These are phyloP conservation scores for Myiozetetes cayanensis DNA, from an alignment of 2,113 vertebrate species.

Conservation along the genomic window DNA sequence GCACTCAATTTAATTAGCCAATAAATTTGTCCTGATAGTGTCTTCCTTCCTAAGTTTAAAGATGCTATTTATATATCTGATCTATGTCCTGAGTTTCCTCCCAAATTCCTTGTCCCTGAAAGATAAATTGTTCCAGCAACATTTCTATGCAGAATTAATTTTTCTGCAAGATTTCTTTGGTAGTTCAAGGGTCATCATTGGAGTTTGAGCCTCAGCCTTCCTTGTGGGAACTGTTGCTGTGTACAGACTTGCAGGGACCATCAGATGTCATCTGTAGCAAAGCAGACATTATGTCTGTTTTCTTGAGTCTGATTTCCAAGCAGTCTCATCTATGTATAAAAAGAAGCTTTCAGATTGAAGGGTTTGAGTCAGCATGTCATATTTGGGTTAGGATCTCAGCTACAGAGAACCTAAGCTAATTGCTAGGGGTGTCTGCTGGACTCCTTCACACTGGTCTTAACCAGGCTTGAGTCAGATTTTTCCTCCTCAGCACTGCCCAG, in stretches of 20 bases:
- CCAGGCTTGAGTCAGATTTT: not conserved
- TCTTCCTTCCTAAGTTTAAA: not conserved
- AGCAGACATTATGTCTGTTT: not conserved
- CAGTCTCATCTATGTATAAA: not conserved
- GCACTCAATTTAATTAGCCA: slow-evolving; percentile 23
- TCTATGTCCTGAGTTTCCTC: not conserved
- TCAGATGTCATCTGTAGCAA: not conserved
- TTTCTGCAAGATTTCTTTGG: not conserved
- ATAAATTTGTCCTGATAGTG: not conserved
- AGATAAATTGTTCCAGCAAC: not conserved
- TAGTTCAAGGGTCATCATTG: not conserved
- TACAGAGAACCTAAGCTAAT: not conserved
- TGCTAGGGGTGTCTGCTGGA: not conserved
- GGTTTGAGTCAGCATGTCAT: not conserved
- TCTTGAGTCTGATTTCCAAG: not conserved
- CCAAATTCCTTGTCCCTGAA: not conserved
- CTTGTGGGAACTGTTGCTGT: not conserved
- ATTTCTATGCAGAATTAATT: not conserved
- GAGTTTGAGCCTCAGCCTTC: not conserved
- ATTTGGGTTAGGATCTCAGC: not conserved
- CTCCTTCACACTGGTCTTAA: not conserved
- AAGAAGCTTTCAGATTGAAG: not conserved
- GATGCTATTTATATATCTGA: not conserved
- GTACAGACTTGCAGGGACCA: not conserved
- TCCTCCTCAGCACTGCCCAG: not conserved